Evolutionary conservation across 1,140 invertebrate species (phyloP).

Genomic region (Aphelinus atriplicis): DNA sequence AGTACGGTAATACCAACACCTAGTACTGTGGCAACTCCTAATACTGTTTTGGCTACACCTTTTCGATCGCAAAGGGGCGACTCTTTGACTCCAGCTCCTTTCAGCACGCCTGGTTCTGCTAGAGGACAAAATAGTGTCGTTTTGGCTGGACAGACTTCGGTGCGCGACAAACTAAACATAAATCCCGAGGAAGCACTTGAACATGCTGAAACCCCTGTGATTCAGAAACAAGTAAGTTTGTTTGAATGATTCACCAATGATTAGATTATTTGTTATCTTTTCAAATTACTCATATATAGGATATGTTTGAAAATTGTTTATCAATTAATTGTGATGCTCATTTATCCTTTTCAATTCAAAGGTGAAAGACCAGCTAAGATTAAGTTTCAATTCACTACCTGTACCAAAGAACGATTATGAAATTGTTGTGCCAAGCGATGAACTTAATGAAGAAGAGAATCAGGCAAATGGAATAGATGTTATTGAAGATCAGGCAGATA

Average conservation of each 20-base stretch:
- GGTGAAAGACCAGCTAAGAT: constrained; percentile 78
- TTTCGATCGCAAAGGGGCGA: constrained; percentile 74
- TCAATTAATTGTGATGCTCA: background rate
- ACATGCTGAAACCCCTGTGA: constrained; percentile 73
- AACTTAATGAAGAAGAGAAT: constrained; percentile 70
- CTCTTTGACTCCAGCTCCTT: constrained; percentile 58
- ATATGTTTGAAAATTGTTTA: no score
- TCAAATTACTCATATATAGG: constrained; percentile 17
- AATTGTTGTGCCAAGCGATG: constrained; percentile 94
- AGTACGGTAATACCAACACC: constrained; percentile 81
- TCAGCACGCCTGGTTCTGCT: constrained; percentile 60
- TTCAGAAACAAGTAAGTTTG: constrained; percentile 71
- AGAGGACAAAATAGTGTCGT: constrained; percentile 58
- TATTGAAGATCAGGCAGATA: constrained; percentile 89
- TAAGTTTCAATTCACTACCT: constrained; percentile 83
- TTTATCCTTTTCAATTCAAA: constrained; percentile 43
- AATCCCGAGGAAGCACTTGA: constrained; percentile 87
- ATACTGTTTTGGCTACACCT: constrained; percentile 94
- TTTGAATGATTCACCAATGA: background rate
- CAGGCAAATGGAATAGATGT: constrained; percentile 59
- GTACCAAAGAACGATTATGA: constrained; percentile 97
- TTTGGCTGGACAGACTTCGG: constrained; percentile 70
- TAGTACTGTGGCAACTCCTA: constrained; percentile 86
- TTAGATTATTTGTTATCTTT: background rate
- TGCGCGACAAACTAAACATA: constrained; percentile 95